Evolutionary conservation across 2,888 invertebrate genomes (phyloP), one percentile per base, ranked within the genome.

Genomic region (Acleris laterana): DNA sequence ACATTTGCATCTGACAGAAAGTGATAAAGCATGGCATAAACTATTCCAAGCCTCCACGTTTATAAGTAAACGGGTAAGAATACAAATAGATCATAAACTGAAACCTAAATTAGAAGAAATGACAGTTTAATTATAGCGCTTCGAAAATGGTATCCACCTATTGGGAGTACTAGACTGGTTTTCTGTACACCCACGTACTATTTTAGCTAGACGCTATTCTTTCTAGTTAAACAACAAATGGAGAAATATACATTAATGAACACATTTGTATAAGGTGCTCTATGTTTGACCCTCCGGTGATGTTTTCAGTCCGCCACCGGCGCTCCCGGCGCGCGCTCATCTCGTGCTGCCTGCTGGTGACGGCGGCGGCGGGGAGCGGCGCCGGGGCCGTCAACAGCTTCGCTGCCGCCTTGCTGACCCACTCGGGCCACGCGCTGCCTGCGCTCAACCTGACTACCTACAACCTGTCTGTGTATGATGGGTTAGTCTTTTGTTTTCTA

Each of bases 311-410:
- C 60, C 84, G 83, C 2, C 84, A 87, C 67, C 84, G 88, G 0
- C 82, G 87, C 32, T 82, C 83, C 0, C 85, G 89, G 0, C 88
- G 93, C 0, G 92, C 92, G 0, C 73, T 93, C 0, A 50, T 85
- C 65, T 87, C 92, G 0, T 90, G 91, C 80, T 71, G 78, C 62
- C 77, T 84, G 3, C 79, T 92, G 49, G 71, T 89, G 22, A 76
- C 82, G 5, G 85, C 86, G 0, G 89, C 90, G 0, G 93, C 86
- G 0, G 89, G 91, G 42, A 89, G 89, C 70, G 92, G 92, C 46
- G 91, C 85, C 0, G 90, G 89, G 22, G 93, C 93, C 0, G 85
- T 92, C 61, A 88, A 83, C 77, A 90, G 90, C 78, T 93, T 89
- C 65, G 92, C 92, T 0, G 85, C 90, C 0, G 90, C 90, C 2